Conservation (phyloP, 2,797 vertebrate species). For the Sebastes variabilis region DNA sequence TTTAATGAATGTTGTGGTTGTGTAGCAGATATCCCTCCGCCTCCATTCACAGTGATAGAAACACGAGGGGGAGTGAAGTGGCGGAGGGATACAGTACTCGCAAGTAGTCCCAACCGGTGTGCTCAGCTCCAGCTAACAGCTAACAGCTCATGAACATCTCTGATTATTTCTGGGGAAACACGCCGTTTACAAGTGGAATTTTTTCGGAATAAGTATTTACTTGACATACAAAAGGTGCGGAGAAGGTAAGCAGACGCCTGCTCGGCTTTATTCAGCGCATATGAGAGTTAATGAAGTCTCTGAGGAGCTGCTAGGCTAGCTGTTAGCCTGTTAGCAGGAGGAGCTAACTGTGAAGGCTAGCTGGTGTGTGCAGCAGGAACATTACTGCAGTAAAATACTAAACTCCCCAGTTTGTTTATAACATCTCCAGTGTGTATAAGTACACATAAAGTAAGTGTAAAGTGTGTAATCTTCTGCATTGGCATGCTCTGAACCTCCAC, state of each 20-base stretch:
- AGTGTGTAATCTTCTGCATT: not conserved
- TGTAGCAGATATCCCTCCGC: conserved; percentile 47
- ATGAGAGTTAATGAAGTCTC: conserved; percentile 40
- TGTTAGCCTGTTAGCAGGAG: conserved; percentile 42
- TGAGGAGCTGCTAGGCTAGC: conserved; percentile 52
- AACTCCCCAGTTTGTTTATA: not conserved
- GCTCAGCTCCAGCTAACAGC: not conserved
- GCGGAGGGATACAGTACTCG: conserved; percentile 40
- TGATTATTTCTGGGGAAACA: not conserved
- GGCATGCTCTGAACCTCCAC: not conserved
- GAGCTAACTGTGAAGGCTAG: not conserved
- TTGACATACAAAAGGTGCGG: conserved; percentile 12
- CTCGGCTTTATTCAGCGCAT: not conserved
- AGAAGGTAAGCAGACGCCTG: conserved; percentile 41
- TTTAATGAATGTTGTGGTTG: rapidly evolving
- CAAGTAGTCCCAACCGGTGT: not conserved
- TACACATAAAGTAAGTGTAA: not conserved
- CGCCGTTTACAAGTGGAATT: not conserved
- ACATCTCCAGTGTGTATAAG: not conserved
- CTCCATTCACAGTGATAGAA: rapidly evolving
- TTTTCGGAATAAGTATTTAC: conserved; percentile 46
- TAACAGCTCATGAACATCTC: not conserved
- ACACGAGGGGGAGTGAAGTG: not conserved
- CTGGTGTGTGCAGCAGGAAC: not conserved
- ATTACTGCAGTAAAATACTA: not conserved